Evolutionary conservation across 2,797 vertebrate genomes (phyloP).

Genomic region (Chelidonichthys spinosus): DNA sequence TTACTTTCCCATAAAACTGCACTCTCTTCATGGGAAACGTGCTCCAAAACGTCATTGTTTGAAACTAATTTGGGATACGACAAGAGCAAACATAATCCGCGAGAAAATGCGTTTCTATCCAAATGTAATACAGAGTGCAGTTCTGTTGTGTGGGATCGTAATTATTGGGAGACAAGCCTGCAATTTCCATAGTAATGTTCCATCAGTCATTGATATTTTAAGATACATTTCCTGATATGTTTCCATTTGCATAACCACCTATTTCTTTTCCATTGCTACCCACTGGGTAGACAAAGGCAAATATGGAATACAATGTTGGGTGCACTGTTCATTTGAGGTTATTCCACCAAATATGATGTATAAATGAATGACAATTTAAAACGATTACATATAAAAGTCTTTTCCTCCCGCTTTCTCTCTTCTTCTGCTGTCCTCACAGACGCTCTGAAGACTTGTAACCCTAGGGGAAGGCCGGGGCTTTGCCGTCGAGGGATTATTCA

Average conservation of each 20-base stretch:
- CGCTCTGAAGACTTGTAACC: constrained; percentile 59
- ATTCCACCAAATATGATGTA: not conserved
- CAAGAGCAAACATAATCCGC: no score
- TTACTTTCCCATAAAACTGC: no score
- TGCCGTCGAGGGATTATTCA: constrained; percentile 74
- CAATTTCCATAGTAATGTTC: not conserved
- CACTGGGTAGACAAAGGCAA: not conserved
- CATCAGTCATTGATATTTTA: not conserved
- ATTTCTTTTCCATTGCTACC: not conserved
- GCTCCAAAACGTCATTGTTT: no score
- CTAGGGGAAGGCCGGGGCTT: constrained; percentile 52
- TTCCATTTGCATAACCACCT: not conserved
- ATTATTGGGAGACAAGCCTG: no score
- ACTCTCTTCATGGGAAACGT: no score
- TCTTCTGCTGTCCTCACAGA: constrained; percentile 22
- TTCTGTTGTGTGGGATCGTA: no score
- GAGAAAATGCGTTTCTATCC: no score
- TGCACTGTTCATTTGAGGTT: not conserved
- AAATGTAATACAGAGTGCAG: no score
- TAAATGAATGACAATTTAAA: constrained; percentile 20
- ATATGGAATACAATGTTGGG: not conserved
- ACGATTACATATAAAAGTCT: constrained; percentile 25
- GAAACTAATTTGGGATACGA: no score
- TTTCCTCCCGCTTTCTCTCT: constrained; percentile 16
- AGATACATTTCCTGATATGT: not conserved